A percentile compares a stretch with the other conserved stretches of the same genome.
Evolutionary conservation across 2,113 vertebrate species (phyloP).

Genomic region (Corapipo altera): DNA sequence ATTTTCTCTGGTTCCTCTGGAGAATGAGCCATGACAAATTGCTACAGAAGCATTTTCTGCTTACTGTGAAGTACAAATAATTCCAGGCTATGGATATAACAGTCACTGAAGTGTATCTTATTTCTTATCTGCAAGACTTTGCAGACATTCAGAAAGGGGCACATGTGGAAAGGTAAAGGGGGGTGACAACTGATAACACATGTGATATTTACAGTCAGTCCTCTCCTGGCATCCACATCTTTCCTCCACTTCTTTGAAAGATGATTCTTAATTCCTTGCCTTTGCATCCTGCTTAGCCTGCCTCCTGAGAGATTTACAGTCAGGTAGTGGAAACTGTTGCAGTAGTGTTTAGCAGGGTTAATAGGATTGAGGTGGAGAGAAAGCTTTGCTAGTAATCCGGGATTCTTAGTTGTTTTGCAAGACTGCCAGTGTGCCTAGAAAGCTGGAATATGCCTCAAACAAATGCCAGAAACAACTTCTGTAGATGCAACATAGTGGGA

Average conservation of each 20-base stretch:
- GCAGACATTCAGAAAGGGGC: neutral
- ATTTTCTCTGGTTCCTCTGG: neutral
- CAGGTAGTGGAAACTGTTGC: neutral
- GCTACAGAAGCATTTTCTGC: neutral
- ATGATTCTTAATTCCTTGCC: neutral
- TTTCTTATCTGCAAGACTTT: neutral
- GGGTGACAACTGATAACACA: neutral
- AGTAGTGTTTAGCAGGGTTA: neutral
- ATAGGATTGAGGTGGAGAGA: neutral
- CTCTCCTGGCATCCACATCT: neutral
- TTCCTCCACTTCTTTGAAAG: neutral
- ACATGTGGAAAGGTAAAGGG: neutral
- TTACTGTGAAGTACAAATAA: neutral
- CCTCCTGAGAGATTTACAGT: neutral
- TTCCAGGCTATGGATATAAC: neutral
- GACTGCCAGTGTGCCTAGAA: neutral
- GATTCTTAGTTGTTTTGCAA: neutral
- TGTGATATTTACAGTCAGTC: neutral
- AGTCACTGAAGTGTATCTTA: neutral
- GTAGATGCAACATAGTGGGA: neutral
- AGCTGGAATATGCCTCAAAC: neutral
- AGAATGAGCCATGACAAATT: neutral
- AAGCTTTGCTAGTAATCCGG: neutral
- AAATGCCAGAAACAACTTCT: neutral
- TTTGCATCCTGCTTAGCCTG: neutral